Percentiles rank a stretch among this genome's conserved stretches.
Evolutionary conservation across 2,888 invertebrate genomes (phyloP).

Genomic region (Deroplatys truncata): DNA sequence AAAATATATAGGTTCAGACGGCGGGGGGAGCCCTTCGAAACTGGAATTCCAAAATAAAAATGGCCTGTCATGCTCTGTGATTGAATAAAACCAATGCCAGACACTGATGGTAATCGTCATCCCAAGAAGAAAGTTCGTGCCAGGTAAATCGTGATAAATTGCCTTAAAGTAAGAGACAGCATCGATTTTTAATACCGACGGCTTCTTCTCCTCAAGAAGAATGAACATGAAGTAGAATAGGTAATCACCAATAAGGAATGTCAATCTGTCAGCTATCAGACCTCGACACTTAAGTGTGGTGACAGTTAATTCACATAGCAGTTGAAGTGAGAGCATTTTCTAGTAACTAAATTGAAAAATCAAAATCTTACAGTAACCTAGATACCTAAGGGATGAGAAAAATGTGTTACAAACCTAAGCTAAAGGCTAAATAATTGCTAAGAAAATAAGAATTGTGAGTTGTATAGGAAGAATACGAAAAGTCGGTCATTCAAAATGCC

Average conservation of each 20-base stretch:
- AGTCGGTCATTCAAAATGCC: too few relatives aligned
- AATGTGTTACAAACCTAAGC: too few relatives aligned
- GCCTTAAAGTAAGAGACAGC: neutral
- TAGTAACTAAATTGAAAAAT: too few relatives aligned
- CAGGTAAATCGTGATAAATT: conserved; percentile 6
- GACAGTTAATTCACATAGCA: neutral
- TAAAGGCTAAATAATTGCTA: too few relatives aligned
- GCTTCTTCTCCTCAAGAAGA: neutral
- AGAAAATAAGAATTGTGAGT: too few relatives aligned
- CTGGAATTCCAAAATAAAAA: neutral
- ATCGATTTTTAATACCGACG: neutral
- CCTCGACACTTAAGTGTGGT: neutral
- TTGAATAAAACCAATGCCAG: neutral
- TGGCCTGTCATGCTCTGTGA: conserved; percentile 2
- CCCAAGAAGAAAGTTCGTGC: neutral
- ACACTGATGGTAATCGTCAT: neutral
- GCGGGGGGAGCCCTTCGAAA: neutral
- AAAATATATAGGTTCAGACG: neutral
- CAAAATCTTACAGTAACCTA: too few relatives aligned
- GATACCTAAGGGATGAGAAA: too few relatives aligned
- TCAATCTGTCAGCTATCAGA: neutral
- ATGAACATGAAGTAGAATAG: neutral
- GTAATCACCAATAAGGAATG: neutral
- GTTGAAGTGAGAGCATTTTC: too few relatives aligned
- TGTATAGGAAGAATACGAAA: too few relatives aligned